Evolutionary conservation across 1,140 invertebrate genomes (phyloP), one percentile per base, ranked within the genome.

Genomic region (Bursaphelenchus mucronatus): DNA sequence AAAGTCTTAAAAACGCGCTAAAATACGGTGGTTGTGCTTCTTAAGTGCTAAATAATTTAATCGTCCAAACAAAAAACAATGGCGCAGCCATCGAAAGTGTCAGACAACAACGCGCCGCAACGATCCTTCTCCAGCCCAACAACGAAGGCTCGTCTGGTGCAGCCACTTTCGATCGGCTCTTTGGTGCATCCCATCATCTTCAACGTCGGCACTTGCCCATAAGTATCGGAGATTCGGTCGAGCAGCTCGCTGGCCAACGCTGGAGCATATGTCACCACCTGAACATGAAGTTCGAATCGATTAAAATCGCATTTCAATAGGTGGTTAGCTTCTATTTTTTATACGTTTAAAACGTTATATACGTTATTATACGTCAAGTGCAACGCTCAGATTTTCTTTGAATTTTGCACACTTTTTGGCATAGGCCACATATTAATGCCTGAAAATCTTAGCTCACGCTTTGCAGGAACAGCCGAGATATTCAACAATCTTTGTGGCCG

Each of bases 21-120:
- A 30, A 30, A 15, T 50, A 50, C 15, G 15, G 1, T 50, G 15
- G 49, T 50, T 5, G 49, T 50, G 5, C 15, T 30, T 50, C 9
- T 59, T 11, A 55, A 21, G 41, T 9, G 4, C 1, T 10, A 39
- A 21, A 59, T 57, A 59, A 46, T 56, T 45, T 59, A 46, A 19
- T 50, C 6, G 15, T 59, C 21, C 45, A 40, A 64, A 56, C 64
- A 66, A 66, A 68, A 73, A n/a, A 75, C 63, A 56, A 73, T n/a
- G 13, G 68, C 67, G 63, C 70, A 73, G 19, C 70, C 71, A 43
- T 51, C 54, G 54, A 74, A 73, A 8, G 21, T 43, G 13, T 66
- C 72, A 8, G 65, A 44, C 10, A 71, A 49, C 13, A 72, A 62
- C 45, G 70, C 45, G 21, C 64, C 65, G 61, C 70, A 72, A 47